Percentiles rank a stretch among this genome's conserved stretches.
Evolutionary conservation across 1,140 invertebrate species (phyloP).

Genomic region (Melanaphis sacchari): DNA sequence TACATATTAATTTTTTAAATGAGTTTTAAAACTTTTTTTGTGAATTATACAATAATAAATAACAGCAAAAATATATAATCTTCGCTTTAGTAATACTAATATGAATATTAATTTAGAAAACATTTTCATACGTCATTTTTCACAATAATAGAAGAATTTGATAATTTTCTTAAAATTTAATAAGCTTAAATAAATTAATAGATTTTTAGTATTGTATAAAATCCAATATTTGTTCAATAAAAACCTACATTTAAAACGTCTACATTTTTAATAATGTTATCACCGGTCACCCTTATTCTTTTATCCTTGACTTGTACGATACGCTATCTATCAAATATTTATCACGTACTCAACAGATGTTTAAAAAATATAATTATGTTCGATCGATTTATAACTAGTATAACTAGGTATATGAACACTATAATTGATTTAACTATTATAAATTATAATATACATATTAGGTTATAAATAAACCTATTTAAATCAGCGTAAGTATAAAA

Average conservation of each 20-base stretch:
- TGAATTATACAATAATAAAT: neutral
- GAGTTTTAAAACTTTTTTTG: neutral
- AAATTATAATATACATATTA: neutral
- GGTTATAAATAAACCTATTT: neutral
- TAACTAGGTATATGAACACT: neutral
- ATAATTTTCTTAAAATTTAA: neutral
- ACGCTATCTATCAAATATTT: neutral
- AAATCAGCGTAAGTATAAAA: neutral
- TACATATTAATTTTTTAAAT: neutral
- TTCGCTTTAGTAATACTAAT: neutral
- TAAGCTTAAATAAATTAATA: neutral
- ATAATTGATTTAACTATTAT: neutral
- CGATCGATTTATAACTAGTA: neutral
- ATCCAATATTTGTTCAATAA: neutral
- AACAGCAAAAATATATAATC: neutral
- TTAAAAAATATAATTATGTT: neutral
- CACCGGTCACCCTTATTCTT: neutral
- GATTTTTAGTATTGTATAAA: neutral
- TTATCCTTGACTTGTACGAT: neutral
- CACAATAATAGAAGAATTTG: neutral
- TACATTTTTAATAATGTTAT: neutral
- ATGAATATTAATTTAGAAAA: neutral
- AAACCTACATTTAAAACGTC: neutral
- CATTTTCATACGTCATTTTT: neutral
- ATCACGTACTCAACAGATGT: neutral